Conservation (phyloP, 2,888 invertebrate species). For the Hypolimnas misippus region DNA sequence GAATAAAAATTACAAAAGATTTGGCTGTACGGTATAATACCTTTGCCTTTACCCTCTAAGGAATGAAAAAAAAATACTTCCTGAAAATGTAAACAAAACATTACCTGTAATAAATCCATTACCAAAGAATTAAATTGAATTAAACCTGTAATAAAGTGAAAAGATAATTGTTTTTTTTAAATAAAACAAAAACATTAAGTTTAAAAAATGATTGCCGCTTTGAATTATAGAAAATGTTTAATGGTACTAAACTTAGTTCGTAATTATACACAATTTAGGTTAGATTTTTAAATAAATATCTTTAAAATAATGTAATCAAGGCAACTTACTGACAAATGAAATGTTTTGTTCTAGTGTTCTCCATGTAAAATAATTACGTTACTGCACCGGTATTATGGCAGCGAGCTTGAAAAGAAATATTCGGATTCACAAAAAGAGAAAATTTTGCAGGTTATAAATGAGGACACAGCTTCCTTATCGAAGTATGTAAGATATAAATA, state of each 20-base stretch:
- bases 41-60: too few relatives aligned
- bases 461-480: conserved; percentile 57
- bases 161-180: too few relatives aligned
- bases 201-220: background rate
- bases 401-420: conserved; percentile 61
- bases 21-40: too few relatives aligned
- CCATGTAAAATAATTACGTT: conserved; percentile 19
- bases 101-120: background rate
- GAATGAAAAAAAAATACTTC: too few relatives aligned
- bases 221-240: conserved; percentile 1
- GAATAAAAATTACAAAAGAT: too few relatives aligned
- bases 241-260: background rate
- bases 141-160: too few relatives aligned
- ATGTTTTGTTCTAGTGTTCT: conserved; percentile 18
- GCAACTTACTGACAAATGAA: background rate
- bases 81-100: conserved; percentile 1
- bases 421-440: conserved; percentile 62
- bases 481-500: conserved; percentile 55
- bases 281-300: background rate
- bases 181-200: background rate
- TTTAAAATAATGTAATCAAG: background rate
- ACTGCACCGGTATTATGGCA: conserved; percentile 48
- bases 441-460: conserved; percentile 71
- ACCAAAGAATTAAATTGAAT: background rate
- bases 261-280: conserved; percentile 16